A percentile compares a stretch with the other conserved stretches of the same genome.
phyloP scores from a whole-genome alignment of 2,797 vertebrate genomes.

The Myotis myotis region DNA sequence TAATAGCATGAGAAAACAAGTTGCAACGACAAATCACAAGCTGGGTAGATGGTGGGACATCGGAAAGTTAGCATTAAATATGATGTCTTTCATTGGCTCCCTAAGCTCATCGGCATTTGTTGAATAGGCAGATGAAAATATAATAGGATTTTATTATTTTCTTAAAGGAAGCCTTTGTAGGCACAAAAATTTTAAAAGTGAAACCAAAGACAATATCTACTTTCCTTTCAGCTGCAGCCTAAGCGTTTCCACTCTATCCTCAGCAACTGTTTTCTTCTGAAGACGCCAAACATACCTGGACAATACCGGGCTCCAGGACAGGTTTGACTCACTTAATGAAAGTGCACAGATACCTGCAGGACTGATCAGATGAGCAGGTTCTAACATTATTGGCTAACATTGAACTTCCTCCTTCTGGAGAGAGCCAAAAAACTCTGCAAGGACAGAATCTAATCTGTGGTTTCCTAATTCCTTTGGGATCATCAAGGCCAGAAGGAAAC shows the following conservation, averaged over 20 bases:
- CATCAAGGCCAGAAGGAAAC: conserved; percentile 50
- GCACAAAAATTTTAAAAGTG: neutral
- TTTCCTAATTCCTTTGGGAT: conserved; percentile 53
- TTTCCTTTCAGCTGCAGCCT: neutral
- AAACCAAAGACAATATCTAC: neutral
- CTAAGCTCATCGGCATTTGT: neutral
- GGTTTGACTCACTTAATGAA: neutral
- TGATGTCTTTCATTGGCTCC: neutral
- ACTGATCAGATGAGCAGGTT: neutral
- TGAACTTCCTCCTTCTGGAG: neutral
- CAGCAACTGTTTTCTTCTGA: neutral
- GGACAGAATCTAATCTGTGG: conserved; percentile 35
- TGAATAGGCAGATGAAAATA: conserved; percentile 5
- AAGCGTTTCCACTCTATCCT: neutral
- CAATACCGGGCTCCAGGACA: neutral
- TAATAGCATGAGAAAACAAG: neutral
- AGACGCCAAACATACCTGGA: neutral
- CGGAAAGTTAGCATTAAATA: neutral
- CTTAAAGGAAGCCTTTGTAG: neutral
- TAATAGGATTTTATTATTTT: conserved; percentile 21
- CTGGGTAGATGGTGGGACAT: neutral
- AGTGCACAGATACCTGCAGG: neutral
- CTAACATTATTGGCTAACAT: neutral
- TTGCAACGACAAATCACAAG: neutral
- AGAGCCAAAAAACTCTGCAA: neutral